Conservation (phyloP, 1,140 invertebrate species). For the Himalopsyche phryganea region DNA sequence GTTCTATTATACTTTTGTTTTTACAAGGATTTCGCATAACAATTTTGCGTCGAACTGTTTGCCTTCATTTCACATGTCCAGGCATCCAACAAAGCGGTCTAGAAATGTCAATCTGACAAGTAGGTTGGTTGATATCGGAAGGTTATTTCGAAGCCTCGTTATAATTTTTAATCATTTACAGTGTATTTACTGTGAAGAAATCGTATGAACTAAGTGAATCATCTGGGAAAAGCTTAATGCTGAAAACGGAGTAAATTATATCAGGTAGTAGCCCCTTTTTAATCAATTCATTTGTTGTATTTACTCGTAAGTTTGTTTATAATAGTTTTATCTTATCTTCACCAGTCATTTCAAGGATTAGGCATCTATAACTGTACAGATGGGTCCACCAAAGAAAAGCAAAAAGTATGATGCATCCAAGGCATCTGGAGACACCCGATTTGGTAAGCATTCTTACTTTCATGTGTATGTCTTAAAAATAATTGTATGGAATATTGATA, state of each 20-base stretch:
- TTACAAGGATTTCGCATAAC: not conserved
- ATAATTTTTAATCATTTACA: not conserved
- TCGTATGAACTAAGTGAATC: not conserved
- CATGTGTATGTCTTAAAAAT: not conserved
- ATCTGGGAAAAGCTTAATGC: not conserved
- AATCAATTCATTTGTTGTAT: not conserved
- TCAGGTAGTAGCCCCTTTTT: not conserved
- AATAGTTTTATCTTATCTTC: not conserved
- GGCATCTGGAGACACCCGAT: conserved; percentile 36
- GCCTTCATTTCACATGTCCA: not conserved
- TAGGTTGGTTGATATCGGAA: not conserved
- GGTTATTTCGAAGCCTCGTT: not conserved
- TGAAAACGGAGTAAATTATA: not conserved
- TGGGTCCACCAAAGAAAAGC: conserved; percentile 49
- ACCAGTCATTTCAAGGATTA: not conserved
- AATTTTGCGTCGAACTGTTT: not conserved
- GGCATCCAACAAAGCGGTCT: not conserved
- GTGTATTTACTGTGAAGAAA: too few relatives aligned
- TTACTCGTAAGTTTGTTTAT: not conserved
- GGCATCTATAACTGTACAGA: conserved; percentile 20
- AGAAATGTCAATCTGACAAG: not conserved
- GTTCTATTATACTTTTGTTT: not conserved
- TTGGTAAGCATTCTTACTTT: conserved; percentile 20
- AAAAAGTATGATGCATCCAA: conserved; percentile 48
- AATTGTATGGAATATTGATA: not conserved